Base-by-base conservation (phyloP, 1,140 invertebrate species). In the Octopus bimaculoides region DNA sequence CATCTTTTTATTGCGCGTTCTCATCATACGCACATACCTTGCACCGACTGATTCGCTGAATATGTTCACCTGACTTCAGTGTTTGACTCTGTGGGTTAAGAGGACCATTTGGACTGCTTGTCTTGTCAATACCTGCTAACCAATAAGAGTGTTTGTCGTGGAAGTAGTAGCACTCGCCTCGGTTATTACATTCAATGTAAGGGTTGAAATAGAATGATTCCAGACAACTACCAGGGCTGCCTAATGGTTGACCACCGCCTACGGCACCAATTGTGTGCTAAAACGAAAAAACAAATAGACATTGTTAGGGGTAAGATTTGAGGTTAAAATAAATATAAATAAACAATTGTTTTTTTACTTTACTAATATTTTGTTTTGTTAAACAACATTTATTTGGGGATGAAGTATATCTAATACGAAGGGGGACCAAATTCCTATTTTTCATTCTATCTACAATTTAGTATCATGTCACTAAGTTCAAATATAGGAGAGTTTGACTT, bases 121-220 rank as follows among this genome's bases (percentile, higher is more conserved):
- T 92, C 77, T 79, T 79, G 84, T 98, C 96, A 82, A 99, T 95
- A 5, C 95, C 97, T 17, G 96, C 95, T 86, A 99, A 91, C 97
- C 98, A 99, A 92, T 98, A 99, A 89, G 95, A 97, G 86, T 97
- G 94, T 91, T 97, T 96, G 79, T 85, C 82, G 20, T 81, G 78
- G 81, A 82, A 86, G 82, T 80, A 85, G 77, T 84, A 83, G 61
- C 85, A 86, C 77, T 83, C 78, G 12, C 85, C 85, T 9, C 80
- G 81, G 66, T 82, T 83, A 55, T 80, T 85, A 88, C 96, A 98
- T 90, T 98, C 96, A 83, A 97, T 96, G 91, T 96, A 98, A 80
- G 96, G 96, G 76, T 96, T 95, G 54, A 96, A 93, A 77, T 96
- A 93, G 93, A 98, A 98, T 89, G 97, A 95, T 92, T 98, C 95